Conservation (phyloP, 2,113 vertebrate species). For the Apteryx mantelli region DNA sequence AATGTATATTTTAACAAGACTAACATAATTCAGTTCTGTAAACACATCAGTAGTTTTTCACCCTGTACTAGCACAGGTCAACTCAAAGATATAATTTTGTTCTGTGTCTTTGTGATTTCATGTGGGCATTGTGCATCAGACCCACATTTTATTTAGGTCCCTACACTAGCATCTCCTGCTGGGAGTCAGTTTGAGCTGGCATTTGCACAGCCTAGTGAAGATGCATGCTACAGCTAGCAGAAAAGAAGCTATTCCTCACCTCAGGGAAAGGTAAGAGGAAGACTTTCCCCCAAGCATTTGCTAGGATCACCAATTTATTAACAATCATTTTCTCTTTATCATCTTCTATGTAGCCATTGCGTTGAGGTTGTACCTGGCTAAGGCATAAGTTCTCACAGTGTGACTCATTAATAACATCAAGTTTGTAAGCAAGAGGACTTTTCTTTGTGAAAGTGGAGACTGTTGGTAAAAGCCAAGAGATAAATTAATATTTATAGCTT, state of each 20-base stretch:
- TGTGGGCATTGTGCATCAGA: background rate
- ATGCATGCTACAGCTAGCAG: background rate
- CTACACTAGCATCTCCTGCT: background rate
- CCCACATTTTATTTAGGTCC: background rate
- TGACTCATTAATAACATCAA: background rate
- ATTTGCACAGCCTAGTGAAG: background rate
- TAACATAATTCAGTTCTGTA: background rate
- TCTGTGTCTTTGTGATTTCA: background rate
- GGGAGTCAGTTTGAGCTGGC: background rate
- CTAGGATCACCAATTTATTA: background rate
- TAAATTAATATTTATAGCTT: background rate
- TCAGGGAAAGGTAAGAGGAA: background rate
- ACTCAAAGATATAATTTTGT: background rate
- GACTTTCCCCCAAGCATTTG: accelerated
- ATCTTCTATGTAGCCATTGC: background rate
- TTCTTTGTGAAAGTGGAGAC: background rate
- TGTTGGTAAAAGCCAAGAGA: background rate
- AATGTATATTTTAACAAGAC: background rate
- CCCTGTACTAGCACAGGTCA: background rate
- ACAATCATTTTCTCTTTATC: background rate
- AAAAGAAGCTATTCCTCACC: background rate
- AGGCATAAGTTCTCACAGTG: background rate
- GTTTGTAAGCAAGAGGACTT: background rate
- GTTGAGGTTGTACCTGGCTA: background rate
- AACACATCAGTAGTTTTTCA: background rate